Evolutionary conservation across 37 sponge, comb jelly and placozoan species (phyloP), one percentile per base, ranked within the genome.

Genomic region (Aphrocallistes beatrix): DNA sequence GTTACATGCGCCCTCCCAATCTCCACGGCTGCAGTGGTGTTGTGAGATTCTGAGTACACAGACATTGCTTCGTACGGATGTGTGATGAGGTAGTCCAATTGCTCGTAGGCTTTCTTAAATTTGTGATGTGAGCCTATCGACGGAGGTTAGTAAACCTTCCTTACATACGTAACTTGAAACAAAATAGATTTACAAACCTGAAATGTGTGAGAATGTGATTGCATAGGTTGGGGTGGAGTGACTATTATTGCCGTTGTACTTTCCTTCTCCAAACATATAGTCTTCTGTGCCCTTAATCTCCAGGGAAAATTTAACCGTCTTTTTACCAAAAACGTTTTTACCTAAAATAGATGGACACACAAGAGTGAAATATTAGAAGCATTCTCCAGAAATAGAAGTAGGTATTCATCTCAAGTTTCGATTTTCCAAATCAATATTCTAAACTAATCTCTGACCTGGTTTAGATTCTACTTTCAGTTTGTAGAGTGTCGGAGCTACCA

Each of bases 281-380:
- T 60, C 75, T 60, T 60, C 75, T 13, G 75, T 28, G 25, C 75
- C 75, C 10, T 60, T 60, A 19, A 60, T 60, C n/a, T 19, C 75
- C 17, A 60, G 75, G n/a, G 75, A 60, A 60, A 60, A 60, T 13
- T 60, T 60, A 8, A 60, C 75, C n/a, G 75, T 60, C 75, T 28
- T 60, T 60, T 60, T 60, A 60, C 75, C 75, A 28, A 60, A 60
- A 25, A 60, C 75, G 75, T 60, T 60, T 60, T 60, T 60, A 60
- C 75, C 75, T 60, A 13, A n/a, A n/a, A n/a, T n/a, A n/a, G n/a
- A n/a, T n/a, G n/a, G n/a, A n/a, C n/a, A n/a, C n/a, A n/a, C n/a
- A n/a, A n/a, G n/a, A n/a, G n/a, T n/a, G n/a, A n/a, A n/a, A n/a
- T n/a, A n/a, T n/a, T n/a, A n/a, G n/a, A n/a, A n/a, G n/a, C n/a